Evolutionary conservation across 2,888 invertebrate species (phyloP), one percentile per base, ranked within the genome.

Genomic region (Leuctra nigra): DNA sequence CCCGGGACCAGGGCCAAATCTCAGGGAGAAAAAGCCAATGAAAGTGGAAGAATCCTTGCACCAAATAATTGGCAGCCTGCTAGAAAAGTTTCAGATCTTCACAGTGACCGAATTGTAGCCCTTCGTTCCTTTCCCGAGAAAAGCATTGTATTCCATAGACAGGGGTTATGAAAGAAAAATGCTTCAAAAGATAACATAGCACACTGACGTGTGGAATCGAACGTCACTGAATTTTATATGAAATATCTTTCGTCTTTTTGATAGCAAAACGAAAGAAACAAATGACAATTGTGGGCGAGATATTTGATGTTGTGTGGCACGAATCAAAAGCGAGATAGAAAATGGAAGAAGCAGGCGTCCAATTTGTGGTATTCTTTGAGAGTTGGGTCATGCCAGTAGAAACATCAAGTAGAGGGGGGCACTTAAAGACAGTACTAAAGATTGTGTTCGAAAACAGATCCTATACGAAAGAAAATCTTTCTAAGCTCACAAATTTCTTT

Each of bases 11-110:
- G 7, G 44, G 44, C 44, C 44, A 44, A 44, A 44, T 22, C 23
- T 22, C 44, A 44, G 22, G 44, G 20, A 23, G 13, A 23, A 23
- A 44, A 44, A 50, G 35, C 33, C 16, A 20, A 33, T 16, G 35
- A 50, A 35, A 50, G 33, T 50, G 50, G 33, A 50, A 33, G 50
- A 50, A 50, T 35, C 36, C 29, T 29, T 35, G 35, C 50, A 33
- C n/a, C 18, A 50, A 50, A 50, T 50, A 50, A 50, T 50, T 50
- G 50, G 50, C 50, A 50, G 22, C 50, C 50, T 35, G 14, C 36
- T 18, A 13, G 50, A 50, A 50, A 50, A 50, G 35, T 50, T 48
- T 50, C 44, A 7, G 29, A 44, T 44, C 23, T 16, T 23, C 23
- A 23, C 7, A 22, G 44, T 22, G 23, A 6, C 44, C 44, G 23